phyloP scores from a whole-genome alignment of 2,113 vertebrate genomes.

The Perognathus longimembris region DNA sequence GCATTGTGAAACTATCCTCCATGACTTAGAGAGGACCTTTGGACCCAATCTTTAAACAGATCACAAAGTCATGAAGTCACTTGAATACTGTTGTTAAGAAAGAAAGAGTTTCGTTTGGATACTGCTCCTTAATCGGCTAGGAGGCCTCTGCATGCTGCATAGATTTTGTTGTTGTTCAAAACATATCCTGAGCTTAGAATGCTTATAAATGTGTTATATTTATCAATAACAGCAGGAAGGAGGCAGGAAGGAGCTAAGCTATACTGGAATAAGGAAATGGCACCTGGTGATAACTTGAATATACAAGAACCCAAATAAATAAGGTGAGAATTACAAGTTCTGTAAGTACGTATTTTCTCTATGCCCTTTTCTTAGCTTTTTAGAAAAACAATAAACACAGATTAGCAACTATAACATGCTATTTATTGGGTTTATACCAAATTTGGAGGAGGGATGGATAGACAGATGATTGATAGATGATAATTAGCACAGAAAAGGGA shows the following conservation, averaged over 20 bases:
- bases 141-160: neutral
- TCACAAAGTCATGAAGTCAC: neutral
- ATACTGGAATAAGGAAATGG: neutral
- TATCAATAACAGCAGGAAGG: neutral
- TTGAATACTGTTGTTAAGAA: neutral
- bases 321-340: neutral
- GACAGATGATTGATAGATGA: neutral
- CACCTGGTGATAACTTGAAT: neutral
- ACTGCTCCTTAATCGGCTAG: slow-evolving; percentile 4
- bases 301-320: neutral
- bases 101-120: neutral
- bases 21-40: neutral
- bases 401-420: neutral
- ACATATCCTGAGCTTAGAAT: neutral
- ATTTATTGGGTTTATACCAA: neutral
- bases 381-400: neutral
- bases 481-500: neutral
- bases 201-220: neutral
- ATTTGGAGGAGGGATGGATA: neutral
- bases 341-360: neutral
- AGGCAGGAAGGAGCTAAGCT: neutral
- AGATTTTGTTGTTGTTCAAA: neutral
- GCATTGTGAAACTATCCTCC: neutral
- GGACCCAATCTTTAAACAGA: neutral
- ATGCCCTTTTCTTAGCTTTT: neutral